Evolutionary conservation across 2,888 invertebrate species (phyloP).

Genomic region (Incurvaria masculella): DNA sequence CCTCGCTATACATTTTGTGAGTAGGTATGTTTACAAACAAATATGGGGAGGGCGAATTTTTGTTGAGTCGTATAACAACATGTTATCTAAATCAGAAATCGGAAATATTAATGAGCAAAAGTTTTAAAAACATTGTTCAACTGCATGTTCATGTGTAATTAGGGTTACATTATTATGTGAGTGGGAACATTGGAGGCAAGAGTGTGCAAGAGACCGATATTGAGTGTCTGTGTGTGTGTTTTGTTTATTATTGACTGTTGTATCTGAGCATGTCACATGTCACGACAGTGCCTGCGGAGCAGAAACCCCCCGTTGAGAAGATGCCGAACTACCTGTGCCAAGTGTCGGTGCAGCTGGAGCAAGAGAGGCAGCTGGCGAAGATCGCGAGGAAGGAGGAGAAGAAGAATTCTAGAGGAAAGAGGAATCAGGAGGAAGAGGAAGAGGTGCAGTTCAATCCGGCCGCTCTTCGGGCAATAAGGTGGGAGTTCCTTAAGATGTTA

Average conservation of each 20-base stretch:
- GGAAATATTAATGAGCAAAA: too few species aligned
- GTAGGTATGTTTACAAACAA: too few species aligned
- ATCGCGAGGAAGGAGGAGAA: slow-evolving; percentile 82
- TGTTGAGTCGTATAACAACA: too few species aligned
- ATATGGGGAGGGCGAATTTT: too few species aligned
- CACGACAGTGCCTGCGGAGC: too few species aligned
- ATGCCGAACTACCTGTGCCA: slow-evolving; percentile 72
- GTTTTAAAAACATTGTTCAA: too few species aligned
- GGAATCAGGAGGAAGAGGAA: slow-evolving; percentile 38
- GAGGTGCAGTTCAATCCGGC: slow-evolving; percentile 52
- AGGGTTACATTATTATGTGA: neutral
- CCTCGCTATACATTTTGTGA: too few species aligned
- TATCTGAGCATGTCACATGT: slow-evolving; percentile 15
- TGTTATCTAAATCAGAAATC: too few species aligned
- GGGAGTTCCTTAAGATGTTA: too few species aligned
- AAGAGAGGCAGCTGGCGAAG: slow-evolving; percentile 75
- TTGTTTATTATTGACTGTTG: slow-evolving; percentile 28
- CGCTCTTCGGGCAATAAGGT: slow-evolving; percentile 55
- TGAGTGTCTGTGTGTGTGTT: slow-evolving; percentile 3
- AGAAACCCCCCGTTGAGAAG: slow-evolving; percentile 39
- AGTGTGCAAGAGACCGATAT: neutral
- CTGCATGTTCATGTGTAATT: slow-evolving; percentile 39
- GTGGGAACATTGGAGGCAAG: neutral
- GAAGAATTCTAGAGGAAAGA: slow-evolving; percentile 54
- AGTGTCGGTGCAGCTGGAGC: slow-evolving; percentile 80